Evolutionary conservation across 2,888 invertebrate genomes (phyloP).

Genomic region (Plutella xylostella): DNA sequence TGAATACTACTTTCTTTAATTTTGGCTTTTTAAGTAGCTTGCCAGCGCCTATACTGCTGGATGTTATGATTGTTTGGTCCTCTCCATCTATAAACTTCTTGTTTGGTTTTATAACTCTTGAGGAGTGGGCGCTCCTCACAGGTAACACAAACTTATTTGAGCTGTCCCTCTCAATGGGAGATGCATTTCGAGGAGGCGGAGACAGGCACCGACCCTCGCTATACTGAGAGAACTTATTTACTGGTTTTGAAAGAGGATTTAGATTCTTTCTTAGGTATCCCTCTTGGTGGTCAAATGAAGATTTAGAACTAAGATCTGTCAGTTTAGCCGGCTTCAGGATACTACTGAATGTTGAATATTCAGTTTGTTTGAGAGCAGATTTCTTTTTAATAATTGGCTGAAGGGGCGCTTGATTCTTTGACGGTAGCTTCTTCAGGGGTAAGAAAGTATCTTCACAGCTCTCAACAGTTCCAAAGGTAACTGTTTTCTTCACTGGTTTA

Average conservation of each 20-base stretch:
- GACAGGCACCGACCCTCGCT: constrained; percentile 57
- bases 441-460: constrained; percentile 72
- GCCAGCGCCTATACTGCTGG: constrained; percentile 31
- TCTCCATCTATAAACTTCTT: constrained; percentile 83
- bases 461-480: constrained; percentile 74
- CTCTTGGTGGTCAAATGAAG: constrained; percentile 61
- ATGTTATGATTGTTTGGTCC: constrained; percentile 44
- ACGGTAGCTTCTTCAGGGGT: constrained; percentile 66
- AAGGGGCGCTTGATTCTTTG: constrained; percentile 71
- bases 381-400: constrained; percentile 75
- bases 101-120: constrained; percentile 88
- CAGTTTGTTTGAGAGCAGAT: constrained; percentile 66
- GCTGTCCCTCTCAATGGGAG: constrained; percentile 48
- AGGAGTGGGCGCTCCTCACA: constrained; percentile 85
- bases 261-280: constrained; percentile 58
- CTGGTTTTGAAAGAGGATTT: constrained; percentile 57
- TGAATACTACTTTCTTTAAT: constrained; percentile 56
- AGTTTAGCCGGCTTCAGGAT: constrained; percentile 73
- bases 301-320: constrained; percentile 72
- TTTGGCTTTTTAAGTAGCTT: constrained; percentile 65
- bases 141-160: constrained; percentile 79
- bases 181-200: constrained; percentile 52
- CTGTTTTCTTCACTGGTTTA: constrained; percentile 72
- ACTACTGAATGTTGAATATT: constrained; percentile 68
- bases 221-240: constrained; percentile 59